A percentile compares a stretch with the other conserved stretches of the same genome.
Evolutionary conservation across 2,113 vertebrate genomes (phyloP).

Genomic region (Brachypteracias leptosomus): DNA sequence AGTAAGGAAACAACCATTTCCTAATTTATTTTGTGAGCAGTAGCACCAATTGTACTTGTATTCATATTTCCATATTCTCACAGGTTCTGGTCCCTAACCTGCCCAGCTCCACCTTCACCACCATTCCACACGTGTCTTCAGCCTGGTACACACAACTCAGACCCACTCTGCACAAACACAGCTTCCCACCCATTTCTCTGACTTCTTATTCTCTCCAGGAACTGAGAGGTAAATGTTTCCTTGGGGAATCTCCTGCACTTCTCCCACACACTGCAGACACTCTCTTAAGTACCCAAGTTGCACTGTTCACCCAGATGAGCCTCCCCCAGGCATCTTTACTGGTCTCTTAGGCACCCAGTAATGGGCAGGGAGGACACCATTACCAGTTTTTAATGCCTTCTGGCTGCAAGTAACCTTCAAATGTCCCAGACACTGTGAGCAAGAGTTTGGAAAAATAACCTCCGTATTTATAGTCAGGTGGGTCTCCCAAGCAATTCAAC

Average conservation of each 20-base stretch:
- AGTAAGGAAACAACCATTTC: neutral
- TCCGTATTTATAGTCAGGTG: neutral
- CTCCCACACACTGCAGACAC: neutral
- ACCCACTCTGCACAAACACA: neutral
- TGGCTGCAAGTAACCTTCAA: neutral
- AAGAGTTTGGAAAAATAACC: neutral
- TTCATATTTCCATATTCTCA: neutral
- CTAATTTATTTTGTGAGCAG: neutral
- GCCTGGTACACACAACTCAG: rapidly evolving
- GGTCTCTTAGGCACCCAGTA: neutral
- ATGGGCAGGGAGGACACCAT: neutral
- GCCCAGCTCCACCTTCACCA: neutral
- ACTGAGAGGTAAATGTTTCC: neutral
- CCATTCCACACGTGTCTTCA: neutral
- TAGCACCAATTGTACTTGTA: neutral
- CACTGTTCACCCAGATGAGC: neutral
- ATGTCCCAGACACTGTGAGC: neutral
- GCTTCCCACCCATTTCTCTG: neutral
- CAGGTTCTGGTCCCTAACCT: neutral
- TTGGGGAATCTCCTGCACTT: neutral
- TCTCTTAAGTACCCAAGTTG: neutral
- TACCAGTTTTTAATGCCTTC: neutral
- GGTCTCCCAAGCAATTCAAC: neutral
- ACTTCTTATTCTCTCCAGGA: neutral
- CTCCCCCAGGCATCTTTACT: neutral